Conservation (phyloP, 1,140 invertebrate genomes). For the Bombus turneri region DNA sequence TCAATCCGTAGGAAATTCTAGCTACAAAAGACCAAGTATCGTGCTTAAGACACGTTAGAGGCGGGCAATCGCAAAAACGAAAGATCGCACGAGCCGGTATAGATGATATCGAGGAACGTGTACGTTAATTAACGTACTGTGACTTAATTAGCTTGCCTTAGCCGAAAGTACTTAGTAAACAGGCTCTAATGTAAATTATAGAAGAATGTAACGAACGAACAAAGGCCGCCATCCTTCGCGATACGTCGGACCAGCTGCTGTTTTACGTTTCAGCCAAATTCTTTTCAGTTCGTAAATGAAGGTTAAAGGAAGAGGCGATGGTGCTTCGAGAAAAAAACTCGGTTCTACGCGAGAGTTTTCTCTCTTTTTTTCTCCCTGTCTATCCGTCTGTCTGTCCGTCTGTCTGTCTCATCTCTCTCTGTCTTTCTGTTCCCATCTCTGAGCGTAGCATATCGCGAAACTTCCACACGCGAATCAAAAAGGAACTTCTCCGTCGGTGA, state of each 20-base stretch:
- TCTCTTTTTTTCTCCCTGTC: not conserved
- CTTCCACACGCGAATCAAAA: conserved; percentile 20
- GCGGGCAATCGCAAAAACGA: too few species aligned
- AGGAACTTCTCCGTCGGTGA: conserved; percentile 10
- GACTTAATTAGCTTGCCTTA: conserved; percentile 31
- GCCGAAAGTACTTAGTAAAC: conserved; percentile 39
- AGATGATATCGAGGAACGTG: not conserved
- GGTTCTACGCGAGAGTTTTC: not conserved
- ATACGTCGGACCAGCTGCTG: conserved; percentile 16
- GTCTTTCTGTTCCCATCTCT: not conserved
- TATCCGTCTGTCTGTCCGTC: not conserved
- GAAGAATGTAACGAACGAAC: conserved; percentile 40
- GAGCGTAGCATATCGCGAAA: conserved; percentile 17
- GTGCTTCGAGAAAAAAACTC: not conserved
- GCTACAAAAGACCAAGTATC: not conserved
- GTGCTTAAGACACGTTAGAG: not conserved
- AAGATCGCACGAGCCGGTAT: not conserved
- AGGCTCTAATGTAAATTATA: conserved; percentile 37
- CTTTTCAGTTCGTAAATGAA: not conserved
- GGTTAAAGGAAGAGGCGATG: too few species aligned
- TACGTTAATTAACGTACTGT: conserved; percentile 46
- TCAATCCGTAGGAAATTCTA: not conserved
- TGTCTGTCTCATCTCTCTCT: not conserved
- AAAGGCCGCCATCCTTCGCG: not conserved
- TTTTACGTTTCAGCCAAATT: not conserved